A percentile compares a stretch with the other conserved stretches of the same genome.
Conservation (phyloP, 2,888 invertebrate species). For the Chrysolina haemoptera region DNA sequence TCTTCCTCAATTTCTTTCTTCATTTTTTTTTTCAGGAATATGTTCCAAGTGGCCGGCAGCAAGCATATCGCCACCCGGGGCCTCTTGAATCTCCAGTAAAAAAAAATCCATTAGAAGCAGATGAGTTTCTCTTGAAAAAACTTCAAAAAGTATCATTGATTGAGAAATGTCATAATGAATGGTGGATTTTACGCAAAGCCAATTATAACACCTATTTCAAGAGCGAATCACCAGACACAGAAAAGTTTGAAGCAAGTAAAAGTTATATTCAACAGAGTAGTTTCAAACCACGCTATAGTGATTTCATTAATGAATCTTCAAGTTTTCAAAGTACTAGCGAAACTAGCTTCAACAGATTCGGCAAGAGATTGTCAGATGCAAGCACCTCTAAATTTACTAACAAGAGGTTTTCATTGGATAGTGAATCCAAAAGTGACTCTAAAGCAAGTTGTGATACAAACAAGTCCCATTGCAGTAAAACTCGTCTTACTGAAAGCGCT, state of each 20-base stretch:
- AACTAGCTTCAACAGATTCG: slow-evolving; percentile 56
- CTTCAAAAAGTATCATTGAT: slow-evolving; percentile 84
- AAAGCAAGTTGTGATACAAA: slow-evolving; percentile 42
- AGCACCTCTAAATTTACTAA: slow-evolving; percentile 53
- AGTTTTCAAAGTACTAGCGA: slow-evolving; percentile 59
- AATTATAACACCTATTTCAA: slow-evolving; percentile 65
- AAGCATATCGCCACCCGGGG: slow-evolving; percentile 83
- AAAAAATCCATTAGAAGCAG: slow-evolving; percentile 53
- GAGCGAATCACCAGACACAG: slow-evolving; percentile 35
- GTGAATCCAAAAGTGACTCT: slow-evolving; percentile 40
- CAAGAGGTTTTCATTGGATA: slow-evolving; percentile 53
- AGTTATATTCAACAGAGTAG: slow-evolving; percentile 43
- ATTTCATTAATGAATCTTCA: slow-evolving; percentile 59
- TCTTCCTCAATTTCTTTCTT: slow-evolving; percentile 13
- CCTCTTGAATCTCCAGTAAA: slow-evolving; percentile 71
- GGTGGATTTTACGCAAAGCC: slow-evolving; percentile 75
- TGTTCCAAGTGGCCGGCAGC: slow-evolving; percentile 89
- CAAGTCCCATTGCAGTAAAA: slow-evolving; percentile 43
- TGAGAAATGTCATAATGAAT: slow-evolving; percentile 73
- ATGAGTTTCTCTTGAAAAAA: slow-evolving; percentile 78
- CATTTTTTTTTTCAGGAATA: slow-evolving; percentile 77
- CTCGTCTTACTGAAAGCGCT: slow-evolving; percentile 17
- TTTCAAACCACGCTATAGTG: slow-evolving; percentile 52
- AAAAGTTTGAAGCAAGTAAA: slow-evolving; percentile 43
- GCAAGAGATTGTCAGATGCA: slow-evolving; percentile 61